Conservation (phyloP, 2,888 invertebrate genomes). For the Callyntrura sp. region DNA sequence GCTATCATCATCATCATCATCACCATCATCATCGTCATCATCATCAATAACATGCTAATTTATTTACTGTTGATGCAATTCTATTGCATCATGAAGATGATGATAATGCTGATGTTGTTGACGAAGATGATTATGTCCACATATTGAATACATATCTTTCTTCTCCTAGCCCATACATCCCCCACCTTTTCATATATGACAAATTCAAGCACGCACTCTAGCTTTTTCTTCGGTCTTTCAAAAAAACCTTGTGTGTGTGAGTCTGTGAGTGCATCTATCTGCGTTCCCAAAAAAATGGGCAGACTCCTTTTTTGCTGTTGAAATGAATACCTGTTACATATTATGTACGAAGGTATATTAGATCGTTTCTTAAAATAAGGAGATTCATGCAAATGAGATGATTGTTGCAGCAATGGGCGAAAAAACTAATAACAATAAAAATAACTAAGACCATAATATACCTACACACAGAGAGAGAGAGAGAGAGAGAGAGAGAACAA, state of each 20-base stretch:
- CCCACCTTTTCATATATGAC: constrained; percentile 2
- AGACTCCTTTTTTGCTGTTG: constrained; percentile 24
- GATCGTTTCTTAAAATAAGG: constrained; percentile 48
- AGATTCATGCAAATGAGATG: constrained; percentile 54
- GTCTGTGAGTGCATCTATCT: not conserved
- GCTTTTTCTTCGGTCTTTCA: constrained; percentile 27
- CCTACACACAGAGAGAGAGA: constrained; percentile 4
- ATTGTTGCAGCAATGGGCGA: constrained; percentile 27
- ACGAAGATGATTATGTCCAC: constrained; percentile 52
- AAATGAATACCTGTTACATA: not conserved
- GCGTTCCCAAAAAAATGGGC: not conserved
- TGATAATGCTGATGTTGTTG: constrained; percentile 37
- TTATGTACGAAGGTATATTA: not conserved
- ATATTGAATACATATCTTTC: constrained; percentile 23
- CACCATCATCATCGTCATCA: constrained; percentile 58
- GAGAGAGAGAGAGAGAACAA: no score
- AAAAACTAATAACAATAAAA: constrained; percentile 52
- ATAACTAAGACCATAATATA: constrained; percentile 49
- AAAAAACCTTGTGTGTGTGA: not conserved
- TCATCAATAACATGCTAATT: constrained; percentile 61
- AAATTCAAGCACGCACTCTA: constrained; percentile 30
- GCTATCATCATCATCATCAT: constrained; percentile 61
- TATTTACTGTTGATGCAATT: constrained; percentile 69
- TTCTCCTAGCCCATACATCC: not conserved
- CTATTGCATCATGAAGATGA: constrained; percentile 68